Percentiles rank a stretch among this genome's conserved stretches.
Evolutionary conservation across 2,113 vertebrate species (phyloP).

Genomic region (Tringa solitaria): DNA sequence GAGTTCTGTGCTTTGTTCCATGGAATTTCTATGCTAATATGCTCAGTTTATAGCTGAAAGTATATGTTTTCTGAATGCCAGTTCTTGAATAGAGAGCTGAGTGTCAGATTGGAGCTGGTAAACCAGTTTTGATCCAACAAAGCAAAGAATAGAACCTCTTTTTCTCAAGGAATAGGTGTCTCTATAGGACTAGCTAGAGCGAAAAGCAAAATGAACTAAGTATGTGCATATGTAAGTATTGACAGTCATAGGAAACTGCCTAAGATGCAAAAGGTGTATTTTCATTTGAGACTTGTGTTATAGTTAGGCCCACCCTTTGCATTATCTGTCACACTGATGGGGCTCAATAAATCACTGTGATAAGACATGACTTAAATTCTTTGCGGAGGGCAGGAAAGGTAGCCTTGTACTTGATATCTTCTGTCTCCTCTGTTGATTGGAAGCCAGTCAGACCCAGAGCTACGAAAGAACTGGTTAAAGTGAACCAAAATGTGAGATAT

Average conservation of each 20-base stretch:
- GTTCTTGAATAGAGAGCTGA: not conserved
- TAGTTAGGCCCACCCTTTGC: not conserved
- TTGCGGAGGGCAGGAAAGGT: accelerated
- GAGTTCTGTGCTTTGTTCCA: not conserved
- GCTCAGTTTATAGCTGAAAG: not conserved
- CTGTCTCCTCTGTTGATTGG: not conserved
- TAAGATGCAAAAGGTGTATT: not conserved
- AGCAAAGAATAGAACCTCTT: not conserved
- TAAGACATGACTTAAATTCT: not conserved
- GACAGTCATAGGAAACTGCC: not conserved
- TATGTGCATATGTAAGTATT: not conserved
- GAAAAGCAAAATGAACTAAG: not conserved
- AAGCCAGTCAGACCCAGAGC: not conserved
- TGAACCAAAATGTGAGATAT: not conserved
- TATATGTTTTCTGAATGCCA: not conserved
- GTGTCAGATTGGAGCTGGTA: accelerated
- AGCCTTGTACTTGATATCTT: not conserved
- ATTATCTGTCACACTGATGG: not conserved
- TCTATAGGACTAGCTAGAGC: not conserved
- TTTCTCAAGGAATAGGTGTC: not conserved
- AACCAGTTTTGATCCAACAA: not conserved
- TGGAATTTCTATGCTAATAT: not conserved
- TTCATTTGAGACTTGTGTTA: not conserved
- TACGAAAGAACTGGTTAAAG: not conserved
- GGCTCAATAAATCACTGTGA: not conserved